These are phyloP conservation scores for Acronicta alni DNA, from an alignment of 2,888 invertebrate genomes.

Conservation along the genomic window DNA sequence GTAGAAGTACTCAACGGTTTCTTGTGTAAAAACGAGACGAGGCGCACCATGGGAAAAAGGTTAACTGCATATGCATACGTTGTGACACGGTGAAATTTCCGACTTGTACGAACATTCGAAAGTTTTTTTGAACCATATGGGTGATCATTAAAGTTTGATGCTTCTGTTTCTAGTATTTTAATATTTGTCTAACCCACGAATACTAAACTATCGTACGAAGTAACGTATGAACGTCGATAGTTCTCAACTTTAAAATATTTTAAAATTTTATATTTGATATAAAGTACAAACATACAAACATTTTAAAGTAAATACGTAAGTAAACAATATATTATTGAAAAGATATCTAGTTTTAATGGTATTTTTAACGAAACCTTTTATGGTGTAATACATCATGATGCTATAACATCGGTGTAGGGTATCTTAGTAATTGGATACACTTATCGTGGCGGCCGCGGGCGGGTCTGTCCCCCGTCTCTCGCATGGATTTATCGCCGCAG, in stretches of 20 bases:
- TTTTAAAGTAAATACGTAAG: neutral
- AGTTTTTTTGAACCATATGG: slow-evolving; percentile 24
- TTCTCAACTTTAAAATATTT: too few species aligned
- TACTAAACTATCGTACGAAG: neutral
- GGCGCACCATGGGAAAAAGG: slow-evolving; percentile 79
- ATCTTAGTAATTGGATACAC: slow-evolving; percentile 85
- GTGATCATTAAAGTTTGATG: slow-evolving; percentile 19
- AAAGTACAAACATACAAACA: too few species aligned
- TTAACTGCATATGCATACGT: slow-evolving; percentile 71
- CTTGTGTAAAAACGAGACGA: slow-evolving; percentile 85
- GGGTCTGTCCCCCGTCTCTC: slow-evolving; percentile 76
- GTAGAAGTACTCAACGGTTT: slow-evolving; percentile 81
- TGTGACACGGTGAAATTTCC: slow-evolving; percentile 60
- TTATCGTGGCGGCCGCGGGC: slow-evolving; percentile 82
- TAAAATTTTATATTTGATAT: too few species aligned
- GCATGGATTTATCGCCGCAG: slow-evolving; percentile 78
- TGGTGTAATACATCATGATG: slow-evolving; percentile 67
- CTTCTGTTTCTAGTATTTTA: too few species aligned
- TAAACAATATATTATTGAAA: slow-evolving; percentile 20
- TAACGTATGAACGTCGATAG: too few species aligned
- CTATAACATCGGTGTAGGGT: slow-evolving; percentile 73
- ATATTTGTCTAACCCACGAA: too few species aligned
- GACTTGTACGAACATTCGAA: slow-evolving; percentile 36
- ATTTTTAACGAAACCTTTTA: slow-evolving; percentile 65
- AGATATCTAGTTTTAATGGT: slow-evolving; percentile 42